Conservation (phyloP, 2,888 invertebrate species). For the Girardia tigrina region DNA sequence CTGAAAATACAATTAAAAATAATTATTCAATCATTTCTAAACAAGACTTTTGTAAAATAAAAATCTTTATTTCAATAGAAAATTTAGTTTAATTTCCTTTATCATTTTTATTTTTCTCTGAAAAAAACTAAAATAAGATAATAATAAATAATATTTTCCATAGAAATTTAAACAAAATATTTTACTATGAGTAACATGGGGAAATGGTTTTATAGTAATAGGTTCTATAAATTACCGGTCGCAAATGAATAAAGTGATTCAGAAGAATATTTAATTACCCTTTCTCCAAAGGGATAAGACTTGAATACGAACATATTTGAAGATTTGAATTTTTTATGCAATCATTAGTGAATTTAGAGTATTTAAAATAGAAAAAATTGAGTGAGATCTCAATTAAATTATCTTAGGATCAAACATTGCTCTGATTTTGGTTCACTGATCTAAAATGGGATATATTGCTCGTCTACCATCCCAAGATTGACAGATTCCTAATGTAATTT, state of each 20-base stretch:
- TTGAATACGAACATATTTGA: not conserved
- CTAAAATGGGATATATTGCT: not conserved
- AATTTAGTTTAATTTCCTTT: too few species aligned
- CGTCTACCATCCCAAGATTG: not conserved
- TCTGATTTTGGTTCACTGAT: not conserved
- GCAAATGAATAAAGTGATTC: not conserved
- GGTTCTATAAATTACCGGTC: too few species aligned
- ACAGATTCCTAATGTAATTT: not conserved
- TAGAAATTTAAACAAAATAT: not conserved
- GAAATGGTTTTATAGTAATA: too few species aligned
- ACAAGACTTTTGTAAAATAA: too few species aligned
- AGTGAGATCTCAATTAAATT: not conserved
- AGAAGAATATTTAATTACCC: not conserved
- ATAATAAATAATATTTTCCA: not conserved
- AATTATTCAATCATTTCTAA: too few species aligned
- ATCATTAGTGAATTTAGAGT: not conserved
- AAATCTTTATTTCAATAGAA: too few species aligned
- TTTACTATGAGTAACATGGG: too few species aligned
- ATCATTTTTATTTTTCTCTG: not conserved
- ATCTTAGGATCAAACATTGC: not conserved
- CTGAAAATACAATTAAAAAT: too few species aligned
- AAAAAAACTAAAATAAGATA: not conserved
- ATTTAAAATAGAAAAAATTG: not conserved
- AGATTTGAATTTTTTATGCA: not conserved
- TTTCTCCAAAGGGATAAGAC: not conserved